Conservation (phyloP, 2,888 invertebrate genomes). For the Dermolepida albohirtum region DNA sequence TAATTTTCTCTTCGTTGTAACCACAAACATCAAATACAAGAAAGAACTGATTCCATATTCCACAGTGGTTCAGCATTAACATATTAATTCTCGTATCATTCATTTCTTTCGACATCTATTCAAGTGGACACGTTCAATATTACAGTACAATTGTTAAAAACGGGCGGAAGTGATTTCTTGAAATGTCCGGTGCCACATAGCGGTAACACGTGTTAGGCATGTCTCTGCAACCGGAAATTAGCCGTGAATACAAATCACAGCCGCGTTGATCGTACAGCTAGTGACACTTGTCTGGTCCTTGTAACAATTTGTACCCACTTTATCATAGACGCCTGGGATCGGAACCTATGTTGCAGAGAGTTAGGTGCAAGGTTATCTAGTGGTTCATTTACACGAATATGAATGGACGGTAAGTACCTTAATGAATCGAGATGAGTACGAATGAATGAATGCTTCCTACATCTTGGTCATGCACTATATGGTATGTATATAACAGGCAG, state of each 20-base stretch:
- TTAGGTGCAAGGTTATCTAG: conserved; percentile 12
- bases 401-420: no score
- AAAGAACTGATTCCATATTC: conserved; percentile 22
- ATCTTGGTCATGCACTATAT: no score
- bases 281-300: conserved; percentile 48
- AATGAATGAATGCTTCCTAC: no score
- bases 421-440: no score
- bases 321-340: conserved; percentile 34
- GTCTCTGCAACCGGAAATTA: conserved; percentile 53
- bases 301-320: conserved; percentile 46
- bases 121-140: neutral
- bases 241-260: conserved; percentile 52
- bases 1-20: no score
- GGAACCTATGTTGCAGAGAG: conserved; percentile 2
- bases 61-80: conserved; percentile 16
- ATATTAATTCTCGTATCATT: conserved; percentile 32
- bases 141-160: conserved; percentile 16
- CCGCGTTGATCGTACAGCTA: conserved; percentile 46
- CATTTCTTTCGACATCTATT: conserved; percentile 23
- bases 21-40: neutral
- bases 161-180: conserved; percentile 43
- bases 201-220: conserved; percentile 53
- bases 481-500: no score
- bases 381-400: neutral
- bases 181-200: conserved; percentile 47